A percentile compares a stretch with the other conserved stretches of the same genome.
These are phyloP conservation scores for Mizuhopecten yessoensis DNA, from an alignment of 1,140 invertebrate genomes.

Conservation along the genomic window DNA sequence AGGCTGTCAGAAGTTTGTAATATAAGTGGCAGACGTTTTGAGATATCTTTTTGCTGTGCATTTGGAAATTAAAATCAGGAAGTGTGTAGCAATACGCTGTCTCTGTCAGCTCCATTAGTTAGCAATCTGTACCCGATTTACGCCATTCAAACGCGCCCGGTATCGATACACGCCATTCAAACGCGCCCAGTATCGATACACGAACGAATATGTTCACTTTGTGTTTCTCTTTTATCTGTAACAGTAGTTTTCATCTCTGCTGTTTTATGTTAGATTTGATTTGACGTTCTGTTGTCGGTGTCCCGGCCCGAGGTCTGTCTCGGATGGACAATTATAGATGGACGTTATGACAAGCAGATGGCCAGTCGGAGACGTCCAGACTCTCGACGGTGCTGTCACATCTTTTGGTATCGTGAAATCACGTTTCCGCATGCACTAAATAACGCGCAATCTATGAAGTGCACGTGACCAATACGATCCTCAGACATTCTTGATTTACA, in stretches of 20 bases:
- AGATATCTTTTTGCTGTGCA: not conserved
- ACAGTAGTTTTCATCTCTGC: not conserved
- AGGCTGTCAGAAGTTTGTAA: not conserved
- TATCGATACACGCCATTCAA: not conserved
- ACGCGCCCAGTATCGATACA: not conserved
- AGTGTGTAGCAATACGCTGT: not conserved
- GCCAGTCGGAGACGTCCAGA: not conserved
- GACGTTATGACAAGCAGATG: not conserved
- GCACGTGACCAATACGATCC: too few species aligned
- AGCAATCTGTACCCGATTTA: not conserved
- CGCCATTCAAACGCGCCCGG: too few species aligned
- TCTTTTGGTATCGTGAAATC: too few species aligned
- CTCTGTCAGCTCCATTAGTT: not conserved
- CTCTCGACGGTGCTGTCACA: too few species aligned
- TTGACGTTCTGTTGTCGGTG: not conserved
- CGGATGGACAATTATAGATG: not conserved
- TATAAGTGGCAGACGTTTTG: not conserved
- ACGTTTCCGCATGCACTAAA: too few species aligned
- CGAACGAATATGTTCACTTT: not conserved
- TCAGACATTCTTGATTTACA: too few species aligned
- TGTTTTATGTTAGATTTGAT: slow-evolving; percentile 4
- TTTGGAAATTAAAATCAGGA: slow-evolving; percentile 12
- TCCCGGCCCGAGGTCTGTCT: not conserved
- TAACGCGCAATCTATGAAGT: too few species aligned
- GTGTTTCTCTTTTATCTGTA: not conserved